Evolutionary conservation across 1,140 invertebrate species (phyloP).

Genomic region (Drosophila hydei): DNA sequence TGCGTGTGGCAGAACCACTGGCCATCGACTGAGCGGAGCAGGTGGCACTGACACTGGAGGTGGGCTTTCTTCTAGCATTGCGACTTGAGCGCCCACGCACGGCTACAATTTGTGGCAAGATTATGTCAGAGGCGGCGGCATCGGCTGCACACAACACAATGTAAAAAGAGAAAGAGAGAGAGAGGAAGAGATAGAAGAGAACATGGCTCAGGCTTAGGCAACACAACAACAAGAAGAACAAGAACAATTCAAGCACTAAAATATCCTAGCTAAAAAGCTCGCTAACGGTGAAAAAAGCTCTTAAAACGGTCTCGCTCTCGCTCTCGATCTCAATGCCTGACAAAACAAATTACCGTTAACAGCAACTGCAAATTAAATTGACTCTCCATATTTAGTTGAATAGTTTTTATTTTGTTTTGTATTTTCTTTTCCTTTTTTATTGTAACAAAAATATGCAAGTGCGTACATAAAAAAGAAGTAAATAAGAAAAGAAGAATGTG

Average conservation of each 20-base stretch:
- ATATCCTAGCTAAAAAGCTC: constrained; percentile 11
- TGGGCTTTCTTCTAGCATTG: constrained; percentile 56
- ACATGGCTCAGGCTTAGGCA: constrained; percentile 40
- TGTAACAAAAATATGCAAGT: constrained; percentile 33
- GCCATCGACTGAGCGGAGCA: constrained; percentile 21
- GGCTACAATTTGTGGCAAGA: constrained; percentile 42
- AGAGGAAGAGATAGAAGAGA: constrained; percentile 26
- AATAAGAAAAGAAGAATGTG: not conserved
- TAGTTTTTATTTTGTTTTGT: constrained; percentile 17
- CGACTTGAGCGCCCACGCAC: constrained; percentile 52
- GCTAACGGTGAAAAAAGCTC: constrained; percentile 47
- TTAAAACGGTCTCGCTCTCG: constrained; percentile 19
- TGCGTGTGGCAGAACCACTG: constrained; percentile 34
- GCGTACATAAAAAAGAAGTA: not conserved
- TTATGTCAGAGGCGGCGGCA: constrained; percentile 3
- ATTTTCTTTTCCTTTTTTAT: not conserved
- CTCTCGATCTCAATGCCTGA: not conserved
- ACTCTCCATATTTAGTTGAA: constrained; percentile 19
- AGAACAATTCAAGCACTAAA: constrained; percentile 22
- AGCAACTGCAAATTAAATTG: constrained; percentile 18
- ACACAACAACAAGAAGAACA: constrained; percentile 24
- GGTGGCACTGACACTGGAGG: constrained; percentile 17
- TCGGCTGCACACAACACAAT: constrained; percentile 26
- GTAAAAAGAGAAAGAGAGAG: constrained; percentile 22
- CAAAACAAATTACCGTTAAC: constrained; percentile 3